Evolutionary conservation across 2,888 invertebrate genomes (phyloP).

Genomic region (Theretra japonica): DNA sequence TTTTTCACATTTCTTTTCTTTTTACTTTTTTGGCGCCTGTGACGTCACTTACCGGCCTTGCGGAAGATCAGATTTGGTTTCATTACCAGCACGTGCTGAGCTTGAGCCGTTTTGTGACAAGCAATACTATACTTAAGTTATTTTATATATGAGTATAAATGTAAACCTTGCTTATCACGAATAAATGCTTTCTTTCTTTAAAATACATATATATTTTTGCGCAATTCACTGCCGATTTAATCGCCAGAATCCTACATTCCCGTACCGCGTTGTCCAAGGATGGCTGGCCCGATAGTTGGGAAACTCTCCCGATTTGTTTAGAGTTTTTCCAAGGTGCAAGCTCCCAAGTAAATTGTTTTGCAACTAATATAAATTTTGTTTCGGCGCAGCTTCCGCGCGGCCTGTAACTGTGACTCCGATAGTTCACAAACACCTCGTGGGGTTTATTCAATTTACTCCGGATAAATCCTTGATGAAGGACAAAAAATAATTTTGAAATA

Average conservation of each 20-base stretch:
- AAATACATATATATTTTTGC: no score
- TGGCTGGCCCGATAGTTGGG: slow-evolving; percentile 48
- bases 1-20: no score
- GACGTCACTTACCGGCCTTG: no score
- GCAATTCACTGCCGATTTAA: background rate
- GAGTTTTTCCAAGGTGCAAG: slow-evolving; percentile 61
- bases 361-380: slow-evolving; percentile 57
- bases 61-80: no score
- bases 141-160: no score
- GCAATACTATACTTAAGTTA: no score
- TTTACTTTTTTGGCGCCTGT: no score
- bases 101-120: no score
- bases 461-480: background rate
- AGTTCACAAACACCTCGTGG: background rate
- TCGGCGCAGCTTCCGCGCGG: slow-evolving; percentile 19
- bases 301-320: slow-evolving; percentile 57
- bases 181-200: no score
- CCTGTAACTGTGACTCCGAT: slow-evolving; percentile 7
- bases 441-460: background rate
- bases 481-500: no score
- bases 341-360: slow-evolving; percentile 57
- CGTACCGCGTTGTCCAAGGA: slow-evolving; percentile 42
- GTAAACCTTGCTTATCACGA: no score
- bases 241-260: slow-evolving; percentile 20
- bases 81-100: no score